Percentiles rank a stretch among this genome's conserved stretches.
phyloP scores from a whole-genome alignment of 2,113 vertebrate species.

The Nannospalax galili region DNA sequence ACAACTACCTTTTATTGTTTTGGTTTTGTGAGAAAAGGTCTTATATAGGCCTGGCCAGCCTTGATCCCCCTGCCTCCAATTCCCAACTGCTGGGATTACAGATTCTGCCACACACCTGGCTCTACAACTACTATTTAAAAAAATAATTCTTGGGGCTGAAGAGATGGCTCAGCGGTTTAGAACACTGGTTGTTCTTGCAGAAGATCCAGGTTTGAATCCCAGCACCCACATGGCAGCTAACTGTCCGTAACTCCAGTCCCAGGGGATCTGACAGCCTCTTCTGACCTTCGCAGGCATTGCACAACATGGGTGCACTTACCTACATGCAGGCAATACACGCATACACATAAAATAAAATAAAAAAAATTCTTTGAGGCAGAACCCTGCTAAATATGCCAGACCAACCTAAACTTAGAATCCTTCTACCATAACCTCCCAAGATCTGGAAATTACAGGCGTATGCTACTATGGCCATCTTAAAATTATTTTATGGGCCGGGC shows the following conservation, averaged over 20 bases:
- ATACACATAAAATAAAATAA: not conserved
- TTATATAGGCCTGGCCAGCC: not conserved
- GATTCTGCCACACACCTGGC: not conserved
- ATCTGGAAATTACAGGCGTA: not conserved
- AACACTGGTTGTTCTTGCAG: not conserved
- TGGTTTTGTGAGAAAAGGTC: not conserved
- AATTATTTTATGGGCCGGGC: too few species aligned
- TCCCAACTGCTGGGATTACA: not conserved
- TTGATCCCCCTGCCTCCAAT: not conserved
- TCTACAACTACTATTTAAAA: not conserved
- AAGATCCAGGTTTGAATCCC: not conserved
- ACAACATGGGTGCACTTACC: not conserved
- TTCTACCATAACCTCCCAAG: not conserved
- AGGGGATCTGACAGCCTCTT: not conserved
- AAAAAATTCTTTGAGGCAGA: not conserved
- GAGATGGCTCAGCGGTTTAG: not conserved
- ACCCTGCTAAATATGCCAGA: not conserved
- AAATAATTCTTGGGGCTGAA: too few species aligned
- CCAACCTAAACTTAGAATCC: not conserved
- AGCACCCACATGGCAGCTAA: not conserved
- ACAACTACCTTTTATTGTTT: not conserved
- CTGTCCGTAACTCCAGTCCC: not conserved
- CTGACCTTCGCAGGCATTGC: not conserved
- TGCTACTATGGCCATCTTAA: too few species aligned
- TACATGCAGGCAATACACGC: not conserved